Percentiles rank a stretch among this genome's conserved stretches.
Conservation (phyloP, 2,113 vertebrate species). For the Daubentonia madagascariensis region DNA sequence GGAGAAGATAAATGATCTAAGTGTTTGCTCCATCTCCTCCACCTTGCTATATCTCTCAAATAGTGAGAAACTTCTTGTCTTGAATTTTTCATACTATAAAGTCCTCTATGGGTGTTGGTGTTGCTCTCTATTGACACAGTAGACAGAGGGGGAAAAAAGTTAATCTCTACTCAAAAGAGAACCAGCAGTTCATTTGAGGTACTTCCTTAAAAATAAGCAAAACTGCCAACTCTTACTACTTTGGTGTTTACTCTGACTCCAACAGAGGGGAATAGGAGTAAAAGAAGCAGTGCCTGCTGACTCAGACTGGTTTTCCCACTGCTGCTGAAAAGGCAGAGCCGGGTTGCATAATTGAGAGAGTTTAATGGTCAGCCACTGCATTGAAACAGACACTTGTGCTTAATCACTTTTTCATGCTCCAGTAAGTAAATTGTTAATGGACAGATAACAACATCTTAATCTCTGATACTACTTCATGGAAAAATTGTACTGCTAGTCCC, state of each 20-base stretch:
- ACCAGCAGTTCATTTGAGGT: background rate
- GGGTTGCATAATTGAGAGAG: background rate
- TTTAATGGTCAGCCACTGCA: background rate
- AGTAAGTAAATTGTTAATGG: slow-evolving; percentile 54
- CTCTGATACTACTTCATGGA: slow-evolving; percentile 54
- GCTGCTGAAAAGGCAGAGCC: background rate
- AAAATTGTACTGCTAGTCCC: slow-evolving; percentile 25
- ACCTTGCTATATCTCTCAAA: too few relatives aligned
- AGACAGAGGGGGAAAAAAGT: background rate
- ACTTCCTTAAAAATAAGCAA: slow-evolving; percentile 50
- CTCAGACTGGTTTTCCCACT: slow-evolving; percentile 48
- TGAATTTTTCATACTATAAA: too few relatives aligned
- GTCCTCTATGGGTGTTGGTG: too few relatives aligned
- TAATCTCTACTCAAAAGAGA: background rate
- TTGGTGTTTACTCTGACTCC: background rate
- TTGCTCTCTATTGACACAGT: background rate
- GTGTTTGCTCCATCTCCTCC: too few relatives aligned
- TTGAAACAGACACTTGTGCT: slow-evolving; percentile 7
- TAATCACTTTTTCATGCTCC: slow-evolving; percentile 60
- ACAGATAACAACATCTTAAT: slow-evolving; percentile 60
- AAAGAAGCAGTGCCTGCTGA: background rate
- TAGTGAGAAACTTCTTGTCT: too few relatives aligned
- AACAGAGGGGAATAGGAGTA: background rate
- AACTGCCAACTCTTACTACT: background rate
- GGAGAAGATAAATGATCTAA: background rate